Percentiles rank a stretch among this genome's conserved stretches.
Conservation (phyloP, 53 echinoderm and acorn worm genomes). For the Patiria pectinifera region DNA sequence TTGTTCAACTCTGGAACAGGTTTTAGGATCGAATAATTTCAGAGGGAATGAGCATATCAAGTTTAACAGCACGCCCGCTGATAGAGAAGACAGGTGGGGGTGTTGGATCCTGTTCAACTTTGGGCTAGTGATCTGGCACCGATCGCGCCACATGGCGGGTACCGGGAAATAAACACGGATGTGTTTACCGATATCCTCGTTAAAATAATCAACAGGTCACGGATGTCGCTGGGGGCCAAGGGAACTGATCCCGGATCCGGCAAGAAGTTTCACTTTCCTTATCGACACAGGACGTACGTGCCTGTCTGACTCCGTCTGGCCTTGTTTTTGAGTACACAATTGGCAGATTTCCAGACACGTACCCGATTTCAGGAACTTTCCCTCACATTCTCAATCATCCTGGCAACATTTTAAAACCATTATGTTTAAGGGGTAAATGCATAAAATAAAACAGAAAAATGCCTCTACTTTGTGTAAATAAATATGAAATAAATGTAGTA, state of each 20-base stretch:
- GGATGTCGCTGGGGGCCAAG: neutral
- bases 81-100: neutral
- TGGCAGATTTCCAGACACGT: too few relatives aligned
- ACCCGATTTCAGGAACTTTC: too few relatives aligned
- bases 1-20: neutral
- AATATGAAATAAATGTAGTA: too few relatives aligned
- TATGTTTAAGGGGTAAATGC: too few relatives aligned
- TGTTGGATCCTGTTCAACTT: neutral
- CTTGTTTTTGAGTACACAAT: too few relatives aligned
- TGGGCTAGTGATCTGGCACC: neutral
- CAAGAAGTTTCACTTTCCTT: neutral
- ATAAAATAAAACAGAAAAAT: too few relatives aligned
- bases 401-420: too few relatives aligned
- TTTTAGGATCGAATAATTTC: neutral
- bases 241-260: neutral
- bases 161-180: neutral
- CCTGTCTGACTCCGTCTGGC: too few relatives aligned
- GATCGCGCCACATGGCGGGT: neutral
- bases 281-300: too few relatives aligned
- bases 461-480: too few relatives aligned
- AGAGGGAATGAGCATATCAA: neutral
- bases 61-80: neutral
- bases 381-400: too few relatives aligned
- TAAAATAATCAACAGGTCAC: neutral
- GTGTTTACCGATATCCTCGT: neutral